Percentiles rank a stretch among this genome's conserved stretches.
phyloP scores from a whole-genome alignment of 2,888 invertebrate genomes.

The Trisateles emortualis region DNA sequence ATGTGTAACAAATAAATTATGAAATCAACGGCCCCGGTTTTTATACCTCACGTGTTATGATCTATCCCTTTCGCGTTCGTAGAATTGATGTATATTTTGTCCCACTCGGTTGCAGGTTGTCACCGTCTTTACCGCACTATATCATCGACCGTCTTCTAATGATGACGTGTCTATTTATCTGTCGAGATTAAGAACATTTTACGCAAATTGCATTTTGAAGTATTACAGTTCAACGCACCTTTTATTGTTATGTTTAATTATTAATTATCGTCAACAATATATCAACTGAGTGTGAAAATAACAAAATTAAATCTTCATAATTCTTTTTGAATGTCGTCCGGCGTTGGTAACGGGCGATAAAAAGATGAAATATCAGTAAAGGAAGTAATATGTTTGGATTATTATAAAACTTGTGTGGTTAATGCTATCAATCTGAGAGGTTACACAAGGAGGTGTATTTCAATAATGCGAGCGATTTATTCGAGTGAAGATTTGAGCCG shows the following conservation, averaged over 20 bases:
- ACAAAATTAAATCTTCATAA: constrained; percentile 46
- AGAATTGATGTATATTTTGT: constrained; percentile 51
- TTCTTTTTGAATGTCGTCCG: constrained; percentile 44
- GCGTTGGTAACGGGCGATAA: constrained; percentile 44
- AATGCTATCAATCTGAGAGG: constrained; percentile 40
- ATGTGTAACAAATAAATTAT: constrained; percentile 87
- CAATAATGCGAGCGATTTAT: constrained; percentile 34
- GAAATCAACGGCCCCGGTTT: constrained; percentile 83
- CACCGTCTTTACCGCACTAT: constrained; percentile 70
- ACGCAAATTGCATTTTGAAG: constrained; percentile 71
- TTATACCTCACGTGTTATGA: constrained; percentile 73
- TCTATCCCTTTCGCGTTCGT: constrained; percentile 59
- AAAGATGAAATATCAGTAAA: constrained; percentile 51
- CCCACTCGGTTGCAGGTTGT: constrained; percentile 68
- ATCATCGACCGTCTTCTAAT: constrained; percentile 78
- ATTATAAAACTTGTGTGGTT: constrained; percentile 42
- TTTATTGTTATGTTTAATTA: constrained; percentile 60
- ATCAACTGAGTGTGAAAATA: constrained; percentile 41
- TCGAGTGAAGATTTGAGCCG: constrained; percentile 29
- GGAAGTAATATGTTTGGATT: constrained; percentile 52
- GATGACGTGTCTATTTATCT: constrained; percentile 80
- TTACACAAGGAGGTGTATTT: constrained; percentile 36
- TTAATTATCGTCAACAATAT: constrained; percentile 50
- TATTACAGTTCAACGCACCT: constrained; percentile 69
- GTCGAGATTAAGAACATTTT: constrained; percentile 69